Percentiles rank a stretch among this genome's conserved stretches.
These are phyloP conservation scores for Amiota communis DNA, from an alignment of 2,888 invertebrate species.

Conservation along the genomic window DNA sequence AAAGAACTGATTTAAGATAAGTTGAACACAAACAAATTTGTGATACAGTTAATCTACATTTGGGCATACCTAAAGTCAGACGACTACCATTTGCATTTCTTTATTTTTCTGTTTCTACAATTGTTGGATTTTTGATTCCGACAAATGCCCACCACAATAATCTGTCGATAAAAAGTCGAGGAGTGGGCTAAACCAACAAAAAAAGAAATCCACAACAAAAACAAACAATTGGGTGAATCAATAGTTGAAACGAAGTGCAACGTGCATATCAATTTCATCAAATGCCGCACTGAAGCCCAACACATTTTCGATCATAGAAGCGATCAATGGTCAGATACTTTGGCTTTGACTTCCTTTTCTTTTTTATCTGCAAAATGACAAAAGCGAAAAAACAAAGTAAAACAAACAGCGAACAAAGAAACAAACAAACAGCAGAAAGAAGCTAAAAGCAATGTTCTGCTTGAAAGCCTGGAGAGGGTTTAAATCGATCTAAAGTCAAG, in stretches of 20 bases:
- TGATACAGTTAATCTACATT: conserved; percentile 20
- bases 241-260: neutral
- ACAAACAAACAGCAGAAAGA: no score
- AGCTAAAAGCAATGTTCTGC: neutral
- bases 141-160: conserved; percentile 21
- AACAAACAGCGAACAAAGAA: no score
- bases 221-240: neutral
- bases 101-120: neutral
- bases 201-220: neutral
- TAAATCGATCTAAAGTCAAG: no score
- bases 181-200: neutral
- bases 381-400: no score
- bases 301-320: conserved; percentile 10
- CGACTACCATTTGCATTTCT: neutral
- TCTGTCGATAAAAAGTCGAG: conserved; percentile 7
- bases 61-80: conserved; percentile 5
- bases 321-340: conserved; percentile 1
- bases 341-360: neutral
- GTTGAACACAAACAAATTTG: neutral
- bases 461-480: conserved; percentile 1
- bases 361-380: no score
- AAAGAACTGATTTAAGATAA: no score
- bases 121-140: neutral
- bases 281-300: conserved; percentile 17
- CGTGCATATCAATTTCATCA: conserved; percentile 11